A percentile compares a stretch with the other conserved stretches of the same genome.
Conservation (phyloP, 2,888 invertebrate genomes). For the Pyrgus malvae region DNA sequence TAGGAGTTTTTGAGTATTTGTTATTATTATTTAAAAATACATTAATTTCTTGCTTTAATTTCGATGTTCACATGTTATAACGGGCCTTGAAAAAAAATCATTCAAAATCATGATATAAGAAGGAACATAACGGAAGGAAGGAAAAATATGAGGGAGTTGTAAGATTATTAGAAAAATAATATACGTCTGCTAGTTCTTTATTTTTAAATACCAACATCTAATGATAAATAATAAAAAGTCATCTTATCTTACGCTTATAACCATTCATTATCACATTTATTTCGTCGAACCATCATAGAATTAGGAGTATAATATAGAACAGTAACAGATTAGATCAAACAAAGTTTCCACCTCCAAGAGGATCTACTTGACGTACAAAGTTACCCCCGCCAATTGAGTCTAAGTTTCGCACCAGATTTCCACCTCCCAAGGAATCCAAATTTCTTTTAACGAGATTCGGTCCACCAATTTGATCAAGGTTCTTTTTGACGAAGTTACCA, state of each 20-base stretch:
- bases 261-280: conserved; percentile 50
- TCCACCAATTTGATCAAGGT: conserved; percentile 68
- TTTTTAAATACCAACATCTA: conserved; percentile 31
- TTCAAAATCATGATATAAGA: no score
- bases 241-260: conserved; percentile 24
- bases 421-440: conserved; percentile 68
- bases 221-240: conserved; percentile 34
- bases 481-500: conserved; percentile 67
- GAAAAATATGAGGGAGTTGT: neutral
- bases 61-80: no score
- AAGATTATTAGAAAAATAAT: conserved; percentile 40
- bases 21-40: no score
- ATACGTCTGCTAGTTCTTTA: conserved; percentile 36
- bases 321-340: conserved; percentile 46
- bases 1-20: no score
- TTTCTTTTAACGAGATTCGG: conserved; percentile 67
- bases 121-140: no score
- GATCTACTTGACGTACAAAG: conserved; percentile 64
- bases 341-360: conserved; percentile 66
- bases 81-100: no score
- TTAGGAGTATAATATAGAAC: conserved; percentile 22
- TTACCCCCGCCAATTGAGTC: conserved; percentile 79
- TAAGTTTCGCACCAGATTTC: conserved; percentile 67
- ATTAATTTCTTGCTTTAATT: no score
- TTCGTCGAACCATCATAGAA: conserved; percentile 42